Evolutionary conservation across 2,797 vertebrate genomes (phyloP).

Genomic region (Smutsia gigantea): DNA sequence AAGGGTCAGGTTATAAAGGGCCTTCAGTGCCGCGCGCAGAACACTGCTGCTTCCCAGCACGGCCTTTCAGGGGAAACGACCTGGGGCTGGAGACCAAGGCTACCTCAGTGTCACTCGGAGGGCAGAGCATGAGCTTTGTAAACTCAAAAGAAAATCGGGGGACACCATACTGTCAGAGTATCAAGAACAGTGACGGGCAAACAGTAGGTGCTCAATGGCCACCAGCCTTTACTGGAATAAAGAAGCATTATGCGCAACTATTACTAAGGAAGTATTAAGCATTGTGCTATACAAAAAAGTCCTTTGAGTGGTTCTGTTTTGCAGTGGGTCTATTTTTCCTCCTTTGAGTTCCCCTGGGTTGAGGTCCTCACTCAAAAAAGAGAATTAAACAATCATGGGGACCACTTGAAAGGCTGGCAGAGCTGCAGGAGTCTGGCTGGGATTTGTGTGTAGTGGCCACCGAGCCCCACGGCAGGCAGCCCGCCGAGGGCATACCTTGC

Average conservation of each 20-base stretch:
- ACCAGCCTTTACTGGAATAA: accelerated
- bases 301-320: neutral
- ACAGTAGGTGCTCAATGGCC: accelerated
- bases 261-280: accelerated
- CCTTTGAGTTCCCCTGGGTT: neutral
- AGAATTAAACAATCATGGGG: accelerated
- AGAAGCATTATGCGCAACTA: accelerated
- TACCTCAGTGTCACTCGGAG: accelerated
- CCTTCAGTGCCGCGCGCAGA: neutral
- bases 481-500: accelerated
- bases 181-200: neutral
- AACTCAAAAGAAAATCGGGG: neutral
- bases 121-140: neutral
- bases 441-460: accelerated
- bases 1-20: neutral
- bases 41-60: accelerated
- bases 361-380: neutral
- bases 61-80: neutral
- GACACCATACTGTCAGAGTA: accelerated
- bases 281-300: accelerated
- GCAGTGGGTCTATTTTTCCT: neutral
- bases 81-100: neutral
- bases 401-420: neutral
- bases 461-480: neutral
- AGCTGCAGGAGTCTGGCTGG: accelerated